A percentile compares a stretch with the other conserved stretches of the same genome.
Conservation (phyloP, 2,113 vertebrate species). For the Willisornis vidua region DNA sequence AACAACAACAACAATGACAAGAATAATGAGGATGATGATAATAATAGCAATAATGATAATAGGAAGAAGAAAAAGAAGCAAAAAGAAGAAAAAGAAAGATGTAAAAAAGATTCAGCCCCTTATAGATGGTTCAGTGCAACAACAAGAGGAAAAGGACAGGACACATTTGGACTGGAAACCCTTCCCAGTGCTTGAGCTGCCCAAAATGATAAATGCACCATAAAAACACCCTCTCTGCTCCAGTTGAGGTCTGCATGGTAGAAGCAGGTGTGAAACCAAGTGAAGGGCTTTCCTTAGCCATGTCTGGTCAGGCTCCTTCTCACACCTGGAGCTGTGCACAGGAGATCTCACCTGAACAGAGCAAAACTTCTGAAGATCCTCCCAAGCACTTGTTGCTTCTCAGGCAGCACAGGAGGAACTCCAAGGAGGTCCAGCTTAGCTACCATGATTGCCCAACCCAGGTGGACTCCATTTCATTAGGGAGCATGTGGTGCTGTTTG, state of each 20-base stretch:
- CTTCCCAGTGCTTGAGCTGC: neutral
- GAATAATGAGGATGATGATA: neutral
- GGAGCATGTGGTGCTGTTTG: neutral
- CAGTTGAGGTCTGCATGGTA: neutral
- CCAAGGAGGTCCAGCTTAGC: neutral
- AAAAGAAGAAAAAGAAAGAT: neutral
- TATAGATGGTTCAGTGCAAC: neutral
- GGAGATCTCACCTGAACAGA: neutral
- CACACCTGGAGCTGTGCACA: neutral
- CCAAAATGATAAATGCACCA: neutral
- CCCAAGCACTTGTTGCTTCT: neutral
- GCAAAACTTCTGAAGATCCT: neutral
- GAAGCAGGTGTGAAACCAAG: neutral
- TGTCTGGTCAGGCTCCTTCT: neutral
- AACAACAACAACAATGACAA: neutral
- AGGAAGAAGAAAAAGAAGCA: neutral
- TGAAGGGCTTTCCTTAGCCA: neutral
- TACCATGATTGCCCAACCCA: neutral
- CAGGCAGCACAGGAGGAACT: neutral
- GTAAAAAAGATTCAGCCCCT: neutral
- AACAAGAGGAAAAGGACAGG: neutral
- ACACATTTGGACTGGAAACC: neutral
- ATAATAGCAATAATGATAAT: neutral
- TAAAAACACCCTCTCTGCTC: neutral
- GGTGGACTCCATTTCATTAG: neutral